Evolutionary conservation across 2,888 invertebrate species (phyloP), one percentile per base, ranked within the genome.

Genomic region (Heliconius aoede): DNA sequence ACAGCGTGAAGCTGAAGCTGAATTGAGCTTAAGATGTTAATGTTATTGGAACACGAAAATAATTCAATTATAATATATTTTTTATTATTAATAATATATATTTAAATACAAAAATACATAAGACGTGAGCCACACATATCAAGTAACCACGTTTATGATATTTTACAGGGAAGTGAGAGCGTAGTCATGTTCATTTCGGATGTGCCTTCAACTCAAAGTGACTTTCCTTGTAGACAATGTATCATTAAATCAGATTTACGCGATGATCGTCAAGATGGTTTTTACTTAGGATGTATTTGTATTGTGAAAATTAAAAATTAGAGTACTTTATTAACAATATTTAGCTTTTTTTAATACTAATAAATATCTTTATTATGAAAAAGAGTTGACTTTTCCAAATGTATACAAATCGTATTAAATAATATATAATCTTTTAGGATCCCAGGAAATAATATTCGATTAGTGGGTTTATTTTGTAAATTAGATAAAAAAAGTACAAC

Each of bases 141-240:
- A 55, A 72, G 11, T 2, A 26, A 69, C 21, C 28, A n/a, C 30
- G 46, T 8, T 21, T 58, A 72, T 60, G 60, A 72, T 36, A 72
- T 24, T 72, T 72, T 21, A 72, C 11, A 26, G 36, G 72, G 36
- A 58, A 32, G 36, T 72, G 60, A 72, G 72, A 72, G 72, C 72
- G 32, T 58, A 26, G 21, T 18, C 60, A 24, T 72, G 72, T 72
- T 60, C 60, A 21, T 36, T 46, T 28, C 60, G 68, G 72, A 72
- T 72, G 73, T 64, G 69, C 73, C 73, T 74, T 78, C 74, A 68
- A 77, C 40, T 26, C 78, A 60, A 76, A 84, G 84, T 84, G 84
- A 83, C 83, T 84, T 83, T 80, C 77, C 82, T 79, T 84, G 84
- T 84, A 81, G 80, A 80, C 83, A 82, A 82, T 82, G 77, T 78